Conservation (phyloP, 2,113 vertebrate genomes). For the Labeo rohita region DNA sequence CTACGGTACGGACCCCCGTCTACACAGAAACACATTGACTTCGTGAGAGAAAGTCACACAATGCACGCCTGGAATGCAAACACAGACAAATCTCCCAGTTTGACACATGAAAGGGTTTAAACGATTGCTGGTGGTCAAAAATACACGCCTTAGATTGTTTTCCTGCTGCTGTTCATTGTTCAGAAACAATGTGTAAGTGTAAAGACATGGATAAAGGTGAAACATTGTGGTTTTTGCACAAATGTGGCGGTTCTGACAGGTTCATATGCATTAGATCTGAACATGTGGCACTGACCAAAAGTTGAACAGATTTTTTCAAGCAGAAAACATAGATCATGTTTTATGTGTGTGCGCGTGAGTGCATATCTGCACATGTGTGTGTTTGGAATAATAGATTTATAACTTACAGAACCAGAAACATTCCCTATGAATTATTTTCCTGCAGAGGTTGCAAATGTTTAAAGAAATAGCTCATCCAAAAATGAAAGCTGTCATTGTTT, state of each 20-base stretch:
- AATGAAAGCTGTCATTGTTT: not conserved
- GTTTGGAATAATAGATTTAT: slow-evolving; percentile 5
- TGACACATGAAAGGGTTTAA: slow-evolving; percentile 25
- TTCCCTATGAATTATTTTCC: not conserved
- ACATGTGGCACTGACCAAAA: slow-evolving; percentile 25
- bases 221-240: not conserved
- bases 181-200: not conserved
- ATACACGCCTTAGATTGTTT: not conserved
- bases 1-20: not conserved
- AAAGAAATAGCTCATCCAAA: not conserved
- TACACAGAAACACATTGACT: slow-evolving; percentile 34
- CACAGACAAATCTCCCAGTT: slow-evolving; percentile 31
- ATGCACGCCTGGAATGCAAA: slow-evolving; percentile 66
- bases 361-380: slow-evolving; percentile 11
- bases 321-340: not conserved
- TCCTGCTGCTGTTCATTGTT: not conserved
- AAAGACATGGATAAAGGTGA: not conserved
- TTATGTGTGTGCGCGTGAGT: not conserved
- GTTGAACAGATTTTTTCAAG: slow-evolving; percentile 27
- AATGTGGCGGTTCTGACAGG: not conserved
- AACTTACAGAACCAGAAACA: slow-evolving; percentile 16
- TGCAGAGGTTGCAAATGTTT: not conserved
- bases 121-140: slow-evolving; percentile 17
- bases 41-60: slow-evolving; percentile 69
- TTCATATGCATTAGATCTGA: slow-evolving; percentile 10